Conservation (phyloP, 2,113 vertebrate genomes). For the Pteronura brasiliensis region DNA sequence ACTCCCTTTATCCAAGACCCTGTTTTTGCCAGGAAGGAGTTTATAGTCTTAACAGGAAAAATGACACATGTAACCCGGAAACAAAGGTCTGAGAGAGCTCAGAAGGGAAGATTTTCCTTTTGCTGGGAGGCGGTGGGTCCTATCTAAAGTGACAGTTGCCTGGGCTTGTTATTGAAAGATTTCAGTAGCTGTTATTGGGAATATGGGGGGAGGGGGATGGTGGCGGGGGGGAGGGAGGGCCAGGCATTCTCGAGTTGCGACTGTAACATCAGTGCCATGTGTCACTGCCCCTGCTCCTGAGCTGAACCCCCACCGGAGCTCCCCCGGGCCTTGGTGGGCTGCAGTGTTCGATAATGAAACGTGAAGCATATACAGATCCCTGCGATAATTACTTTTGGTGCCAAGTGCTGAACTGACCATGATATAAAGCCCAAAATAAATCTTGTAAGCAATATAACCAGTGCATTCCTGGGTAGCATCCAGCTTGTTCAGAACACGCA, state of each 20-base stretch:
- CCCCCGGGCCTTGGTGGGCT: neutral
- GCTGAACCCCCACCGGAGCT: neutral
- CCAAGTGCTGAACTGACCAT: conserved; percentile 14
- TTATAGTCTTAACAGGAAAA: neutral
- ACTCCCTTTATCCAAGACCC: neutral
- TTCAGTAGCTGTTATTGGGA: neutral
- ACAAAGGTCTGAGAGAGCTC: neutral
- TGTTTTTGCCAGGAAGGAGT: neutral
- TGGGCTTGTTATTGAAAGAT: conserved; percentile 14
- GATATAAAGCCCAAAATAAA: neutral
- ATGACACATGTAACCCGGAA: neutral
- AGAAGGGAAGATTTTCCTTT: neutral
- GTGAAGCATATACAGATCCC: neutral
- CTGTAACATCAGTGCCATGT: neutral
- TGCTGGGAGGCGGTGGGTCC: neutral
- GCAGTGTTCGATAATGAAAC: neutral
- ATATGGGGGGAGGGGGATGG: neutral
- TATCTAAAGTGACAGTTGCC: neutral
- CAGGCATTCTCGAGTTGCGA: neutral
- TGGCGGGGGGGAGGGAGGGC: rapidly evolving
- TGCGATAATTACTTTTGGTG: neutral
- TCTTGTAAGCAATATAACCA: neutral
- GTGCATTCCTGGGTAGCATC: neutral
- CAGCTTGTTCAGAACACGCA: neutral
- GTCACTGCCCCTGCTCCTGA: neutral